These are phyloP conservation scores for Agrochola lychnidis DNA, from an alignment of 2,888 invertebrate genomes.

Conservation along the genomic window DNA sequence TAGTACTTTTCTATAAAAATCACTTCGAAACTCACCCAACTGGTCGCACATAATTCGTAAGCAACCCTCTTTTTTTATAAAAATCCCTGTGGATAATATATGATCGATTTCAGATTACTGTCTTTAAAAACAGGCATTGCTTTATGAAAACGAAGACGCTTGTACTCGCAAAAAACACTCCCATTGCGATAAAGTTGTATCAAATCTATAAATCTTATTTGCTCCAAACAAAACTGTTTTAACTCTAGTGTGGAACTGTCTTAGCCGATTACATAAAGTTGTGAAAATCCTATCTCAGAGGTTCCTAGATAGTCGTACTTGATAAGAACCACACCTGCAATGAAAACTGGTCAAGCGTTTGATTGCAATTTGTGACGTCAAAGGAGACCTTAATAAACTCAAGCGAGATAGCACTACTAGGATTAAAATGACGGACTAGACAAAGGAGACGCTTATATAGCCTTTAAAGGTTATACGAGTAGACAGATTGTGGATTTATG, in stretches of 20 bases:
- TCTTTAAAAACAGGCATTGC: not conserved
- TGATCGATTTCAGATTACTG: not conserved
- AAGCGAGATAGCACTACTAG: conserved; percentile 30
- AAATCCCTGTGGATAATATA: too few relatives aligned
- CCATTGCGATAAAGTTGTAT: not conserved
- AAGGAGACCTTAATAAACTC: conserved; percentile 47
- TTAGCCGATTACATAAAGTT: not conserved
- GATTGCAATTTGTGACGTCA: conserved; percentile 55
- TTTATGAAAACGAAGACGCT: not conserved
- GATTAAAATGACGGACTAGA: conserved; percentile 45
- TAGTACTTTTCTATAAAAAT: too few relatives aligned
- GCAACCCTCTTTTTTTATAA: too few relatives aligned
- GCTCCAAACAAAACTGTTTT: not conserved
- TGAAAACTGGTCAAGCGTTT: conserved; percentile 54
- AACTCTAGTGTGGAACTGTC: not conserved
- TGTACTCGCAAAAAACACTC: not conserved
- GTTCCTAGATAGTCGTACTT: not conserved
- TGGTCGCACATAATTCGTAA: too few relatives aligned
- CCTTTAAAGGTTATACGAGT: conserved; percentile 9
- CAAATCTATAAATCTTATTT: not conserved
- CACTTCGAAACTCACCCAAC: too few relatives aligned
- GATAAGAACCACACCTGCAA: conserved; percentile 43
- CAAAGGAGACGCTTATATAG: conserved; percentile 29
- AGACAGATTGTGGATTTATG: conserved; percentile 28
- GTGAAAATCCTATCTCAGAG: conserved; percentile 1